Evolutionary conservation across 2,113 vertebrate genomes (phyloP).

Genomic region (Atlantisia rogersi): DNA sequence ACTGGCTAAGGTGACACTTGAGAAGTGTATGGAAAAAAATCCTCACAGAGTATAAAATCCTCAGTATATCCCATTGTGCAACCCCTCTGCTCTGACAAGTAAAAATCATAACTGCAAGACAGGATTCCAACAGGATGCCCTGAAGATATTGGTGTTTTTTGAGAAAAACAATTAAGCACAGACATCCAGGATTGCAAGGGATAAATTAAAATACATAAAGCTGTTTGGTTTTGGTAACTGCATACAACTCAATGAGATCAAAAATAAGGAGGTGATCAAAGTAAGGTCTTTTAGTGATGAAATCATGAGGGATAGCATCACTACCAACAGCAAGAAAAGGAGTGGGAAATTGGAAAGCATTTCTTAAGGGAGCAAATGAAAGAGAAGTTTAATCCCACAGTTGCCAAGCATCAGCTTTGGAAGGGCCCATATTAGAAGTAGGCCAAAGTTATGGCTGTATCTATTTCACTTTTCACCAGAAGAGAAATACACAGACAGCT

Average conservation of each 20-base stretch:
- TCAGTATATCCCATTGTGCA: not conserved
- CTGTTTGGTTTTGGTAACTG: constrained; percentile 17
- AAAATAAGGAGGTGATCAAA: not conserved
- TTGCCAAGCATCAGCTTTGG: not conserved
- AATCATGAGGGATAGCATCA: not conserved
- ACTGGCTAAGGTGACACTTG: not conserved
- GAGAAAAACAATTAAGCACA: constrained; percentile 20
- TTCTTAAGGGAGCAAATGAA: not conserved
- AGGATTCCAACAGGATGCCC: not conserved
- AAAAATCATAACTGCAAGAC: not conserved
- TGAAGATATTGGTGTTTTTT: not conserved
- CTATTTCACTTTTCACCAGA: not conserved
- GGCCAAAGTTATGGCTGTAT: not conserved
- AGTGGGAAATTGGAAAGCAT: not conserved
- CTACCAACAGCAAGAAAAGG: not conserved
- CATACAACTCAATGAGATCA: not conserved
- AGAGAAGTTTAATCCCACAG: not conserved
- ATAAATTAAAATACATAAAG: constrained; percentile 12
- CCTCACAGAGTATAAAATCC: not conserved
- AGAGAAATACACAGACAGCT: not conserved
- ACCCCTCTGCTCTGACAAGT: not conserved
- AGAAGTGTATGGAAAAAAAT: not conserved
- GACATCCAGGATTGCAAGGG: not conserved
- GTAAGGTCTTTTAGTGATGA: not conserved
- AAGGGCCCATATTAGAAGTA: not conserved